Evolutionary conservation across 2,888 invertebrate species (phyloP).

Genomic region (Himalopsyche anomala): DNA sequence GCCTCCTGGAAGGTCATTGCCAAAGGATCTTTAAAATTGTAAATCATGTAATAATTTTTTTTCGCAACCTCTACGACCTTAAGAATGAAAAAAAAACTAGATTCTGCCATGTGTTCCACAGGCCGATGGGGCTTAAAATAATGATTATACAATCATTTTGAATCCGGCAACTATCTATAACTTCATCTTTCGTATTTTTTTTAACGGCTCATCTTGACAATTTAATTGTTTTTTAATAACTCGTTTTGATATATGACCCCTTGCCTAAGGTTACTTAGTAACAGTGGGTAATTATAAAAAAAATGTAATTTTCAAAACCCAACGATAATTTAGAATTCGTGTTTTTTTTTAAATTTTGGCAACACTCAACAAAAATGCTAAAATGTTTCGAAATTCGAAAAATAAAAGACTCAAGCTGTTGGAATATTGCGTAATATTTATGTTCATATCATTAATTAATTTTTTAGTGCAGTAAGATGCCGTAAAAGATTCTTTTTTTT

Average conservation of each 20-base stretch:
- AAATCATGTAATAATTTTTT: not conserved
- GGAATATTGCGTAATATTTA: no score
- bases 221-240: conserved; percentile 1
- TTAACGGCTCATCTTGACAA: not conserved
- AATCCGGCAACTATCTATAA: not conserved
- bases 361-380: no score
- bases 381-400: no score
- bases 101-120: not conserved
- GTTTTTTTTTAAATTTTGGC: no score
- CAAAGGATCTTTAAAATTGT: not conserved
- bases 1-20: conserved; percentile 4
- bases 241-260: not conserved
- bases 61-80: not conserved
- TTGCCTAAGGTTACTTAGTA: not conserved
- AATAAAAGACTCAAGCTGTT: no score
- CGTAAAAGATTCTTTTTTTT: no score
- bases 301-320: no score
- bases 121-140: not conserved
- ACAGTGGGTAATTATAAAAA: not conserved
- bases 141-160: not conserved
- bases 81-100: not conserved
- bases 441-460: no score
- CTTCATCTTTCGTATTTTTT: not conserved
- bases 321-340: no score
- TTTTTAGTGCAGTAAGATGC: no score